Evolutionary conservation across 1,140 invertebrate genomes (phyloP), one percentile per base, ranked within the genome.

Genomic region (Plectrocnemia conspersa): DNA sequence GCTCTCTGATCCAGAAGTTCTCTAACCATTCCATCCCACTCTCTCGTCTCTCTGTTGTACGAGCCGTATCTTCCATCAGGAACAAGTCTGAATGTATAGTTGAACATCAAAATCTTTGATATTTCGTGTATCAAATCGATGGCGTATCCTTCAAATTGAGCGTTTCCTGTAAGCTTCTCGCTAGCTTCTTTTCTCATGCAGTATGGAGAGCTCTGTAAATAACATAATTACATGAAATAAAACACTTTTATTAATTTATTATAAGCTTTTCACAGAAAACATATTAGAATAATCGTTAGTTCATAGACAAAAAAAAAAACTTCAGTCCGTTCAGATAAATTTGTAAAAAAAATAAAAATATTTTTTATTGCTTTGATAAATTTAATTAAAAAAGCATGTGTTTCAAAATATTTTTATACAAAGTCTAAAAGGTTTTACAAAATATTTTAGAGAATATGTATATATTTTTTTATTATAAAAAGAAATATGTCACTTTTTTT

Each of bases 1-100:
- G 92, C 92, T 67, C 86, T 86, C 75, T 93, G 85, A 65, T 92
- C 88, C 40, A 95, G 73, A 1, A 97, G 75, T 68, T 96, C 91
- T 58, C 87, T 84, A 59, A 97, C 93, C 84, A 96, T 93, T 29
- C 93, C 93, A 66, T 94, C 92, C 93, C 93, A 97, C 72, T 90
- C 86, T 64, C 83, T 86, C 15, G 83, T 85, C 64, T 85, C 77
- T 54, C 82, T 77, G 65, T 90, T 86, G 52, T 81, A 79, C 42
- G 84, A 86, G 1, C 90, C 91, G 67, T 93, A 91, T 63, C 83
- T 79, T 48, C 85, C 84, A 70, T 91, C 89, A 1, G 86, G 86
- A 16, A 88, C 88, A 45, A 91, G 70, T 53, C 81, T 80, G 65
- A 92, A 86, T 48, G 89, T 89, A 67, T 92, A 95, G 72, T 93